These are phyloP conservation scores for Ectemnius lituratus DNA, from an alignment of 2,888 invertebrate genomes.

Conservation along the genomic window DNA sequence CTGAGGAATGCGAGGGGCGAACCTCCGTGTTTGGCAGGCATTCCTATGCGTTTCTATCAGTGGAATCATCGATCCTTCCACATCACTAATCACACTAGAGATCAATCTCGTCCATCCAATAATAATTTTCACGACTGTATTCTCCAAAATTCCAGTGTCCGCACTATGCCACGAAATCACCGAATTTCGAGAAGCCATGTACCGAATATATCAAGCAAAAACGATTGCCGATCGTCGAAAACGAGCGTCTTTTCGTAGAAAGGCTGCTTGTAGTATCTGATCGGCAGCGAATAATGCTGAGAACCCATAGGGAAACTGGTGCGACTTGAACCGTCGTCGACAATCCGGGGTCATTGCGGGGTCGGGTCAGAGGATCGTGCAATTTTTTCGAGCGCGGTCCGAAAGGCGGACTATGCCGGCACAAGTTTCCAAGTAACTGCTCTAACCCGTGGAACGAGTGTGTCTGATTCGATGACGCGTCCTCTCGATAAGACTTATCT, in stretches of 20 bases:
- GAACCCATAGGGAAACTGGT: not conserved
- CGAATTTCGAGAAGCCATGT: too few species aligned
- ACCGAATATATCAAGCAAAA: not conserved
- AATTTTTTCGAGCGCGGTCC: constrained; percentile 18
- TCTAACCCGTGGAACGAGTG: not conserved
- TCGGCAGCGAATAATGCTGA: not conserved
- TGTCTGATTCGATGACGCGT: not conserved
- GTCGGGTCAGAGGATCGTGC: too few species aligned
- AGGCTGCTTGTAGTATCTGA: not conserved
- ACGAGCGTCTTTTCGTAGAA: not conserved
- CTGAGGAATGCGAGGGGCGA: too few species aligned
- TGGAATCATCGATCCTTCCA: too few species aligned
- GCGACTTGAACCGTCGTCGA: not conserved
- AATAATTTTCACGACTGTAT: too few species aligned
- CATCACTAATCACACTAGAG: too few species aligned
- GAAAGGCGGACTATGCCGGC: constrained; percentile 9
- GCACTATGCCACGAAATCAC: too few species aligned
- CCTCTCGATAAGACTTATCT: constrained; percentile 5
- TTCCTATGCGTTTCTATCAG: too few species aligned
- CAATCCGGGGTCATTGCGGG: not conserved
- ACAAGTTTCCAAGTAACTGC: not conserved
- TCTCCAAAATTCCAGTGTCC: too few species aligned
- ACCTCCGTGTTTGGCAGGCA: too few species aligned
- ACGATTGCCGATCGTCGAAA: not conserved
- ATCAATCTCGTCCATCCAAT: too few species aligned